phyloP scores from a whole-genome alignment of 2,888 invertebrate genomes.

The Schizaphis graminum region DNA sequence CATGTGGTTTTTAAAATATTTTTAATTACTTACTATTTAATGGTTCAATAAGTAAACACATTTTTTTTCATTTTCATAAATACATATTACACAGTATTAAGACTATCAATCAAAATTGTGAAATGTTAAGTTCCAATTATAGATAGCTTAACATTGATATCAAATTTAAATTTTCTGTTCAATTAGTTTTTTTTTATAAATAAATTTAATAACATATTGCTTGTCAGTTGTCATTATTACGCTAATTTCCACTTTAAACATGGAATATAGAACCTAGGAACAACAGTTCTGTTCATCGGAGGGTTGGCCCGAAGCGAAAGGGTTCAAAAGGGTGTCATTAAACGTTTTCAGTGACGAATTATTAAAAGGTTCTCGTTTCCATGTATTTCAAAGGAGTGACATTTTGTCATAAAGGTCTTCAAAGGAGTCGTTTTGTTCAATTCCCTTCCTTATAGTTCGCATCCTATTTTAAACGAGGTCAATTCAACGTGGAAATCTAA shows the following conservation, averaged over 20 bases:
- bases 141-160: background rate
- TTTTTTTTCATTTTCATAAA: background rate
- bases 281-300: background rate
- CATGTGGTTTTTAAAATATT: background rate
- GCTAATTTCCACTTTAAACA: background rate
- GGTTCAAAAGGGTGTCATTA: constrained; percentile 65
- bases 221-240: background rate
- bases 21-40: background rate
- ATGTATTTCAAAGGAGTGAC: constrained; percentile 55
- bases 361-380: constrained; percentile 61
- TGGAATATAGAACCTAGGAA: background rate
- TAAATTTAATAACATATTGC: background rate
- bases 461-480: constrained; percentile 55
- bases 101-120: background rate
- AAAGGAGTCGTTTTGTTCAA: constrained; percentile 55
- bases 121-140: background rate
- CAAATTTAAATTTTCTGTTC: background rate
- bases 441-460: constrained; percentile 7
- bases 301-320: constrained; percentile 21
- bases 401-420: constrained; percentile 64
- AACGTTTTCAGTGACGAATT: constrained; percentile 65
- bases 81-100: background rate
- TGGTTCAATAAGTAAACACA: constrained; percentile 7
- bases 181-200: background rate
- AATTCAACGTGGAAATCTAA: constrained; percentile 60